phyloP scores from a whole-genome alignment of 2,113 vertebrate species.

The Cryptomyrus ogoouensis region DNA sequence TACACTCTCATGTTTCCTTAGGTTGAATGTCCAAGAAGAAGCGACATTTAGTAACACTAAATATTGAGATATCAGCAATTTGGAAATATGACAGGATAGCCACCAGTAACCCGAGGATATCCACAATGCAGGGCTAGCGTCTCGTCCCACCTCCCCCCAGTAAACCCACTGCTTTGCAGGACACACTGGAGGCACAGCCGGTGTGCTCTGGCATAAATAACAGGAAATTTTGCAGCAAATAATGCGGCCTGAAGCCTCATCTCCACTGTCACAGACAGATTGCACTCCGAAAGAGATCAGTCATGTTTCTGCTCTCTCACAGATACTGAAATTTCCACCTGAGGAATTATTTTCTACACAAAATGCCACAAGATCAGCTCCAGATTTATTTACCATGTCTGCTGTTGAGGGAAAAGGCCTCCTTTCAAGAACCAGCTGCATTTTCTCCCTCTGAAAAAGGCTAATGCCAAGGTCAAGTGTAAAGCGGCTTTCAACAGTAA shows the following conservation, averaged over 20 bases:
- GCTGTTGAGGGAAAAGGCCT: neutral
- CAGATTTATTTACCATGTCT: neutral
- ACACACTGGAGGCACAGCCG: neutral
- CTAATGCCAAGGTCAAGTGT: neutral
- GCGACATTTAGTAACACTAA: neutral
- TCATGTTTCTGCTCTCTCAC: neutral
- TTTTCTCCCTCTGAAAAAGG: neutral
- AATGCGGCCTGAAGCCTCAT: neutral
- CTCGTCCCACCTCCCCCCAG: neutral
- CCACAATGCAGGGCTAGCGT: neutral
- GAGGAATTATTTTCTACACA: neutral
- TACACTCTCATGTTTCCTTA: neutral
- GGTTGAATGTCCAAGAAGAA: neutral
- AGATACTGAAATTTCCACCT: neutral
- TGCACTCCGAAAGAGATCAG: neutral
- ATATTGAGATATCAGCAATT: neutral
- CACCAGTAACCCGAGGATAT: neutral
- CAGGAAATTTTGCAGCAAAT: neutral
- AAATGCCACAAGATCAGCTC: neutral
- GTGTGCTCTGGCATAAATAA: neutral
- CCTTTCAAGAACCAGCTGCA: neutral
- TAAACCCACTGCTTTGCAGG: neutral
- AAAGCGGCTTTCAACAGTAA: neutral
- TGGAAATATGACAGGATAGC: neutral
- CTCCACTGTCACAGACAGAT: neutral